Conservation (phyloP, 2,888 invertebrate species). For the Patella caerulea region DNA sequence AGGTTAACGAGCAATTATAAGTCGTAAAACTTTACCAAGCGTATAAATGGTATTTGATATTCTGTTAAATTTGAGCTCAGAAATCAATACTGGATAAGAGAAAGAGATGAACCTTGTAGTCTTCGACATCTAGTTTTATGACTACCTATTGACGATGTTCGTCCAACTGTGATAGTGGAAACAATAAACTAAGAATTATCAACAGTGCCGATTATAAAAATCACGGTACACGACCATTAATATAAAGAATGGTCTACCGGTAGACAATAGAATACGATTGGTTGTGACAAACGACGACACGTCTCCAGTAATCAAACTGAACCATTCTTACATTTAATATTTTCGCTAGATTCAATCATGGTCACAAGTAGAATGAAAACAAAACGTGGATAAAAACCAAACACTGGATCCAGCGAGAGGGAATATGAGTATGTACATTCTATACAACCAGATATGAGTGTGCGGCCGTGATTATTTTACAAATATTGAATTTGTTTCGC, state of each 20-base stretch:
- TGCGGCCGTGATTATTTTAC: constrained; percentile 20
- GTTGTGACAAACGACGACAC: neutral
- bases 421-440: constrained; percentile 15
- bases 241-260: neutral
- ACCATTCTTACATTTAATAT: too few relatives aligned
- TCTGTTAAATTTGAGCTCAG: neutral
- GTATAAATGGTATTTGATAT: neutral
- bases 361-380: constrained; percentile 19
- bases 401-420: constrained; percentile 15
- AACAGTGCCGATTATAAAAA: neutral
- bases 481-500: constrained; percentile 18
- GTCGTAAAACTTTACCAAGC: neutral
- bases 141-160: neutral
- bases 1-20: constrained; percentile 8
- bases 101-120: too few relatives aligned
- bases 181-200: neutral
- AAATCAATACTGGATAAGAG: neutral
- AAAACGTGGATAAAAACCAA: constrained; percentile 13
- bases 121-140: too few relatives aligned
- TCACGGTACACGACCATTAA: constrained; percentile 1
- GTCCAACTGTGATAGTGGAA: neutral
- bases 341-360: neutral
- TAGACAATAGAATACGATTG: neutral
- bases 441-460: constrained; percentile 5
- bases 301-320: too few relatives aligned